A percentile compares a stretch with the other conserved stretches of the same genome.
These are phyloP conservation scores for Baryphthengus martii DNA, from an alignment of 2,113 vertebrate genomes.

Conservation along the genomic window DNA sequence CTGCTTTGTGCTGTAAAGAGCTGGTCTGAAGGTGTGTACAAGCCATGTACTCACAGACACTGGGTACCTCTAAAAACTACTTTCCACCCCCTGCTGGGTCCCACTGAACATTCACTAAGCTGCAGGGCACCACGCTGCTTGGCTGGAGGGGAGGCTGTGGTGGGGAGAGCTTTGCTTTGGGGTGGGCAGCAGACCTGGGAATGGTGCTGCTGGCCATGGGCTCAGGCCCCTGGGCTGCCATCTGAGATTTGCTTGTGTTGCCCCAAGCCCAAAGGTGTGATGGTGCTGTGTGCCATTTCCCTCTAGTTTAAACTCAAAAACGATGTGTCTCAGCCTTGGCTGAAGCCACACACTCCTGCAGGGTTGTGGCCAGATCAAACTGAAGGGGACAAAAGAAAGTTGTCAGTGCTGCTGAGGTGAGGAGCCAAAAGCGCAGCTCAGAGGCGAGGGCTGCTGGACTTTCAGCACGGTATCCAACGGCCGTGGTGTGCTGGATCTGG, in stretches of 20 bases:
- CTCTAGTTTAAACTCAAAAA: not conserved
- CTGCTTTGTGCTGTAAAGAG: not conserved
- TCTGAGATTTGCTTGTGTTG: rapidly evolving
- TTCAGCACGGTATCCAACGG: not conserved
- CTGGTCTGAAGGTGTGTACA: not conserved
- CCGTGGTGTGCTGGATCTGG: rapidly evolving
- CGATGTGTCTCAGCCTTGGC: not conserved
- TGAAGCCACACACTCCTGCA: rapidly evolving
- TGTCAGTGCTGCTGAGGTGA: not conserved
- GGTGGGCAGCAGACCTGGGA: not conserved
- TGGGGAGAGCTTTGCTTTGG: not conserved
- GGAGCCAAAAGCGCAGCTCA: not conserved
- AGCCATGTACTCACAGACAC: not conserved
- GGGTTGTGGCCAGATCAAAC: not conserved
- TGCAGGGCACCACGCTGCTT: not conserved
- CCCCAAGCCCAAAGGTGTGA: not conserved
- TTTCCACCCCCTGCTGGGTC: not conserved
- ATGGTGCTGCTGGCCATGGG: not conserved
- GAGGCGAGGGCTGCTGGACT: not conserved
- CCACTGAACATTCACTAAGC: rapidly evolving
- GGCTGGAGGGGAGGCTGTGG: rapidly evolving
- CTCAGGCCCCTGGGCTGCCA: not conserved
- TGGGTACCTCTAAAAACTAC: not conserved
- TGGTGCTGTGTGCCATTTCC: not conserved
- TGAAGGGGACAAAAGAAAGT: not conserved